Evolutionary conservation across 2,888 invertebrate genomes (phyloP).

Genomic region (Drosophila robusta): DNA sequence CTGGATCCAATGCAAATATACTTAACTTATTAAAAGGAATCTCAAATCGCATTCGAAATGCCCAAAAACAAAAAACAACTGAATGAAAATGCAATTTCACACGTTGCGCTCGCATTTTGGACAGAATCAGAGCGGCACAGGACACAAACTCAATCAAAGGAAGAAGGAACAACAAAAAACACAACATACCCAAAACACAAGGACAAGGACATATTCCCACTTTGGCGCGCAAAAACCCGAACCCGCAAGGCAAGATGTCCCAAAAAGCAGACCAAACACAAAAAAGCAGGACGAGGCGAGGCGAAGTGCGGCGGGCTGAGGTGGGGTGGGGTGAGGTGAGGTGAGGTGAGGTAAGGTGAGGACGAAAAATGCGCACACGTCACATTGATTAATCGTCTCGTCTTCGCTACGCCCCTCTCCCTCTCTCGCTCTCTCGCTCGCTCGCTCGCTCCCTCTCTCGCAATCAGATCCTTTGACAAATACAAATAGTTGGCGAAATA

Average conservation of each 20-base stretch:
- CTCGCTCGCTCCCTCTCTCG: neutral
- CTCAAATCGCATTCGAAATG: neutral
- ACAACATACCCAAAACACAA: slow-evolving; percentile 1
- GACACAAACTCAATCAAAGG: slow-evolving; percentile 8
- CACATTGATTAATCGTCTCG: slow-evolving; percentile 79
- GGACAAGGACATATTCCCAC: slow-evolving; percentile 15
- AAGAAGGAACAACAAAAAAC: neutral
- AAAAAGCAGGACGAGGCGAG: neutral
- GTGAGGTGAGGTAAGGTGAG: slow-evolving; percentile 2
- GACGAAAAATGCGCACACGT: slow-evolving; percentile 69
- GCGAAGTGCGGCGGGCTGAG: too few relatives aligned
- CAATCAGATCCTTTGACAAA: slow-evolving; percentile 74
- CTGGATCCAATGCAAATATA: neutral
- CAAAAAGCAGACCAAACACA: slow-evolving; percentile 18
- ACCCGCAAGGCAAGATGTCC: slow-evolving; percentile 60
- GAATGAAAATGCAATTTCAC: slow-evolving; percentile 29
- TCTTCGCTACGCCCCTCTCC: slow-evolving; percentile 26
- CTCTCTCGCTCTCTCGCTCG: neutral
- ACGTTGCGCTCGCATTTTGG: slow-evolving; percentile 23
- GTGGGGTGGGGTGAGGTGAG: slow-evolving; percentile 3
- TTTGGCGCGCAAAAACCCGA: slow-evolving; percentile 64
- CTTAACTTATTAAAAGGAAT: neutral
- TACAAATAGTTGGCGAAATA: slow-evolving; percentile 68
- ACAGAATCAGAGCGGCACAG: slow-evolving; percentile 32
- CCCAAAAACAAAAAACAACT: neutral